Evolutionary conservation across 2,113 vertebrate genomes (phyloP).

Genomic region (Sterna hirundo): DNA sequence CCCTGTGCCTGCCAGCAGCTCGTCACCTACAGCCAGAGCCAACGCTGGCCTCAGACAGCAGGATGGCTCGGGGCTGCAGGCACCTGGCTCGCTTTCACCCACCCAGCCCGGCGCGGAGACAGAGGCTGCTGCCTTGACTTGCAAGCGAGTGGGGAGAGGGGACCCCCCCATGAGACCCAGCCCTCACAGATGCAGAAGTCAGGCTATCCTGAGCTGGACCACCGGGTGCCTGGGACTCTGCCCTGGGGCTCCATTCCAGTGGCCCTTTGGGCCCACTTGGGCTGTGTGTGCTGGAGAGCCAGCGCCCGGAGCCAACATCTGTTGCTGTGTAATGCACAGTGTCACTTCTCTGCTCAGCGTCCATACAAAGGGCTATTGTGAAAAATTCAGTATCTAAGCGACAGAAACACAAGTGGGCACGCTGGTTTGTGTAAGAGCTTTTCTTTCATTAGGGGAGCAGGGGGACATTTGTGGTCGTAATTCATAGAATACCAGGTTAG

Average conservation of each 20-base stretch:
- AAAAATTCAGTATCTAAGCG: neutral
- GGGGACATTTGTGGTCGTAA: neutral
- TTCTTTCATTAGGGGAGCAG: neutral
- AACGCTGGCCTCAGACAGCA: rapidly evolving
- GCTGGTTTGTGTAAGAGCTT: neutral
- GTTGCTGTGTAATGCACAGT: neutral
- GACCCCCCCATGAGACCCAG: neutral
- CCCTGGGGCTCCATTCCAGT: neutral
- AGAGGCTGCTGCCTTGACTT: neutral
- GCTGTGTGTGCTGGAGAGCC: neutral
- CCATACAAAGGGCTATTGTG: neutral
- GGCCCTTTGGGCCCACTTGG: neutral
- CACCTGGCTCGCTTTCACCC: neutral
- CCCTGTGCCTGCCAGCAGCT: neutral
- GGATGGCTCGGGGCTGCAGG: neutral
- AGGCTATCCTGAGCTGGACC: neutral
- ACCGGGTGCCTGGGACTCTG: neutral
- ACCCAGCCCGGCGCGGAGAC: neutral
- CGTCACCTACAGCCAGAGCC: rapidly evolving
- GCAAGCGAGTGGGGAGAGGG: neutral
- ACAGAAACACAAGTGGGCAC: neutral
- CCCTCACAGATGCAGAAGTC: neutral
- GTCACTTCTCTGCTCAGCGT: neutral
- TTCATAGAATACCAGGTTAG: neutral
- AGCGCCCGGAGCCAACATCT: neutral